These are phyloP conservation scores for Opisthocomus hoazin DNA, from an alignment of 2,113 vertebrate genomes.

Conservation along the genomic window DNA sequence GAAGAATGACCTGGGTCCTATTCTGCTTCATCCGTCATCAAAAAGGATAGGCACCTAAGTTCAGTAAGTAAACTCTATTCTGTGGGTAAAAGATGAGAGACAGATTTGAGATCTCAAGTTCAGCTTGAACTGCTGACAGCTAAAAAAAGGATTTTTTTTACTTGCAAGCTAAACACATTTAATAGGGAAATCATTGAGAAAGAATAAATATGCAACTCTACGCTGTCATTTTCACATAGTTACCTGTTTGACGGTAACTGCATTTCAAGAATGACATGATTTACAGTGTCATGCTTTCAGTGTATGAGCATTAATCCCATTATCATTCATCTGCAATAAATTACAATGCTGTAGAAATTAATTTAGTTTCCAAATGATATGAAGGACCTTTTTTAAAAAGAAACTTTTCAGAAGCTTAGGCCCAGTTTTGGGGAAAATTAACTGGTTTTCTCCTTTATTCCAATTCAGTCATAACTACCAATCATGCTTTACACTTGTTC, in stretches of 20 bases:
- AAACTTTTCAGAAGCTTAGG: neutral
- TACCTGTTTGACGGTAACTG: neutral
- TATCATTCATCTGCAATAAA: neutral
- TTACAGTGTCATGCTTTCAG: neutral
- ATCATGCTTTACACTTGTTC: neutral
- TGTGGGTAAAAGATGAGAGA: neutral
- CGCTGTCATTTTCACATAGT: neutral
- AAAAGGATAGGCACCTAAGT: neutral
- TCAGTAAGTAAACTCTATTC: neutral
- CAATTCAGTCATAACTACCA: neutral
- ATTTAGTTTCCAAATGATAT: neutral
- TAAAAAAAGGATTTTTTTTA: neutral
- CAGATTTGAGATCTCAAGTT: neutral
- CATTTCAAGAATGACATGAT: neutral
- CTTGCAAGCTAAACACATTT: neutral
- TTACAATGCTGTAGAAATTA: neutral
- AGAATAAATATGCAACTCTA: neutral
- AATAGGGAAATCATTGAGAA: neutral
- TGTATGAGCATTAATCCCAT: neutral
- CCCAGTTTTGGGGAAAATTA: neutral
- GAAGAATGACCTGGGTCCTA: neutral
- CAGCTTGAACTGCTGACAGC: neutral
- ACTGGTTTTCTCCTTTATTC: neutral
- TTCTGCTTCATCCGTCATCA: neutral
- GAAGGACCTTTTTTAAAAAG: neutral